Conservation (phyloP, 2,797 vertebrate species). For the Pristis pectinata region DNA sequence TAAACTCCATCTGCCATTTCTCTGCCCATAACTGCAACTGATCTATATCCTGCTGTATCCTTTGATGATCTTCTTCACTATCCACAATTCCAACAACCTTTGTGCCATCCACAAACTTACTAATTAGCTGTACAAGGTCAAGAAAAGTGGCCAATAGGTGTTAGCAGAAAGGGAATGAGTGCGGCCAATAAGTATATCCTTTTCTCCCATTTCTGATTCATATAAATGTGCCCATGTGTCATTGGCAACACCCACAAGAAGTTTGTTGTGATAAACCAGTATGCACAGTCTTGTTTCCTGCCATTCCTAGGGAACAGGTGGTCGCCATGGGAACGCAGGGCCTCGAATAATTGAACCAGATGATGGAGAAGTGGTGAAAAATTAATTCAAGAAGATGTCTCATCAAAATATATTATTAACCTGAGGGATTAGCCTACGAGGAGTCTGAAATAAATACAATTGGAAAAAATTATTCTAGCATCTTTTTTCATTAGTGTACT, state of each 20-base stretch:
- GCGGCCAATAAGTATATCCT: neutral
- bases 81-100: no score
- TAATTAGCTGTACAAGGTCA: neutral
- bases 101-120: no score
- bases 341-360: conserved; percentile 5
- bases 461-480: neutral
- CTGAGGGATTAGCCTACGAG: neutral
- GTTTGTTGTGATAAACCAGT: neutral
- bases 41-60: no score
- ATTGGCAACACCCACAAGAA: neutral
- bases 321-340: conserved; percentile 29
- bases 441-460: neutral
- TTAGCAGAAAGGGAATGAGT: neutral
- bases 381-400: conserved; percentile 25
- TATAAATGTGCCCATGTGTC: neutral
- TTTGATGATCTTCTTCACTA: no score
- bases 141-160: neutral
- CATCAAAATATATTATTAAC: conserved; percentile 23
- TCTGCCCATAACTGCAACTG: no score
- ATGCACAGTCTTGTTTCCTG: neutral
- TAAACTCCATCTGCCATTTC: no score
- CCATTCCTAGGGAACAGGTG: conserved; percentile 2
- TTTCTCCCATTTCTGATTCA: neutral
- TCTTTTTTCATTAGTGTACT: neutral
- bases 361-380: conserved; percentile 25